Evolutionary conservation across 2,888 invertebrate genomes (phyloP).

Genomic region (Dyspetes luteomarginatus): DNA sequence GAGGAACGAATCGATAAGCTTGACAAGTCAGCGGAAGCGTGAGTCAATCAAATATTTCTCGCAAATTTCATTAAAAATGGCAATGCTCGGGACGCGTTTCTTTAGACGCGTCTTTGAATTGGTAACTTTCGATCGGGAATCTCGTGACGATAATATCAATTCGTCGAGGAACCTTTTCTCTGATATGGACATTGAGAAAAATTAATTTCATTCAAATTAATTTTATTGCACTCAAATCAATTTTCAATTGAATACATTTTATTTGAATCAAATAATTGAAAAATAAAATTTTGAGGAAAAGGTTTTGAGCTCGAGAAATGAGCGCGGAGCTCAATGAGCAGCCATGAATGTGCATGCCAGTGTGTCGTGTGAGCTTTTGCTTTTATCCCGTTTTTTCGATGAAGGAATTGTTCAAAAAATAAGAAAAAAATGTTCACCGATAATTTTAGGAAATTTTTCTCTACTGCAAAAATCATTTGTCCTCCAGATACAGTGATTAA

Average conservation of each 20-base stretch:
- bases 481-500: too few species aligned
- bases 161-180: too few species aligned
- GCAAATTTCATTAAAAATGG: slow-evolving; percentile 1
- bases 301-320: not conserved
- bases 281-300: not conserved
- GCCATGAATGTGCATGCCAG: slow-evolving; percentile 76
- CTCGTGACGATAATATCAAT: too few species aligned
- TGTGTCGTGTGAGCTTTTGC: slow-evolving; percentile 70
- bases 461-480: not conserved
- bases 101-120: not conserved
- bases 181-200: not conserved
- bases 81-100: slow-evolving; percentile 19
- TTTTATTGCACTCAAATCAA: not conserved
- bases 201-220: not conserved
- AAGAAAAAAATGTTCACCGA: not conserved
- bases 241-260: not conserved
- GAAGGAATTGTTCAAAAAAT: not conserved
- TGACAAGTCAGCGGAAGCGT: slow-evolving; percentile 88
- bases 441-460: not conserved
- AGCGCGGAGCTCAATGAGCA: slow-evolving; percentile 61
- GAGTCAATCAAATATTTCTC: slow-evolving; percentile 74
- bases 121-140: not conserved
- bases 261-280: not conserved
- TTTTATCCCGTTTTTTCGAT: slow-evolving; percentile 62
- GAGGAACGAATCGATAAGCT: slow-evolving; percentile 89